These are phyloP conservation scores for Oreochromis spilurus DNA, from an alignment of 2,113 vertebrate species.

Conservation along the genomic window DNA sequence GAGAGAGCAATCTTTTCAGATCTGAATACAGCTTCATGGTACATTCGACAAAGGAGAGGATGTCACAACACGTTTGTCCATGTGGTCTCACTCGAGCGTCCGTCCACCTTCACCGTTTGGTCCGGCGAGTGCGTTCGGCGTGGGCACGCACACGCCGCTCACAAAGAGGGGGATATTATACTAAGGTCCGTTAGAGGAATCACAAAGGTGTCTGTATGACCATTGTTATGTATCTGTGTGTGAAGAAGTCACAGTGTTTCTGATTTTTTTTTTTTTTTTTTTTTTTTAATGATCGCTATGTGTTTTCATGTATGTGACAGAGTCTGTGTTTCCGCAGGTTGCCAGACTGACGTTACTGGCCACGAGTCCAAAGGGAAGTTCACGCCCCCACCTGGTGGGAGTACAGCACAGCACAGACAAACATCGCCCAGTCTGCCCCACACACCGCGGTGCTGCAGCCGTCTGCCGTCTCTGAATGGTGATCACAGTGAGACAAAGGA, in stretches of 20 bases:
- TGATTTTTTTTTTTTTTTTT: constrained; percentile 5
- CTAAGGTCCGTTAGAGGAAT: constrained; percentile 18
- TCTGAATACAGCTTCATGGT: constrained; percentile 36
- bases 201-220: not conserved
- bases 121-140: constrained; percentile 23
- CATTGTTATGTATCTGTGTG: constrained; percentile 2
- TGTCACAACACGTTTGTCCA: constrained; percentile 1
- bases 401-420: constrained; percentile 23
- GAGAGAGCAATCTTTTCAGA: not conserved
- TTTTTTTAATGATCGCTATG: not conserved
- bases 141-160: not conserved
- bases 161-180: constrained; percentile 31
- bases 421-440: not conserved
- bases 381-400: constrained; percentile 46
- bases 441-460: constrained; percentile 26
- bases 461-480: constrained; percentile 10
- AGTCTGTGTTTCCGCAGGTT: not conserved
- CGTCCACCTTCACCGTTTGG: constrained; percentile 40
- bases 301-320: not conserved
- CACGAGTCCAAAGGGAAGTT: constrained; percentile 20
- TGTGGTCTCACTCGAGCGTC: not conserved
- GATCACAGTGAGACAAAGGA: constrained; percentile 50
- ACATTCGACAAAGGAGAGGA: constrained; percentile 52
- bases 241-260: constrained; percentile 48
- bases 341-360: constrained; percentile 17